These are phyloP conservation scores for Schlechtendalia chinensis DNA, from an alignment of 1,140 invertebrate genomes.

Conservation along the genomic window DNA sequence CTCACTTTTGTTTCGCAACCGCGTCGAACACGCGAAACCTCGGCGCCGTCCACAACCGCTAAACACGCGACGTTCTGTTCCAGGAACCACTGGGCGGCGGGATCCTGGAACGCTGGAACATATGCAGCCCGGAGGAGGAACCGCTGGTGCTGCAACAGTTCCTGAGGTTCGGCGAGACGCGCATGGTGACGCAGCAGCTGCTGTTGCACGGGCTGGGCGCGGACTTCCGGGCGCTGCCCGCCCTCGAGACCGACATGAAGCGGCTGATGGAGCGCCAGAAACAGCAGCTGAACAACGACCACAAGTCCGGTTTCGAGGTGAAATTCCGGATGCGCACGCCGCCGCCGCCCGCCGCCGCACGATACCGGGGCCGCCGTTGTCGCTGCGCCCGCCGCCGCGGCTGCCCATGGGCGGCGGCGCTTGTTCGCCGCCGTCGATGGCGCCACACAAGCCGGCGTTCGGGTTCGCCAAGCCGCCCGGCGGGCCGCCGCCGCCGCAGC, in stretches of 20 bases:
- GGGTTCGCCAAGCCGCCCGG: constrained; percentile 57
- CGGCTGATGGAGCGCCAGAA: constrained; percentile 52
- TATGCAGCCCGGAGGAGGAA: constrained; percentile 80
- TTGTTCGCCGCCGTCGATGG: constrained; percentile 11
- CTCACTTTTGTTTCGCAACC: no score
- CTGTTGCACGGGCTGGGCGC: constrained; percentile 59
- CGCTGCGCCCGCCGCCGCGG: neutral
- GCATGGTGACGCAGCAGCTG: constrained; percentile 76
- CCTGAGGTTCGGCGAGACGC: constrained; percentile 78
- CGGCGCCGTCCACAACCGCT: no score
- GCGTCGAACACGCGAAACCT: no score
- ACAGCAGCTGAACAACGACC: constrained; percentile 27
- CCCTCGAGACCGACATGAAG: constrained; percentile 62
- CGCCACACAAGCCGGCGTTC: constrained; percentile 53
- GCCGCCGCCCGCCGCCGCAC: constrained; percentile 41
- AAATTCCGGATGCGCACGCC: constrained; percentile 44
- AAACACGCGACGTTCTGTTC: no score
- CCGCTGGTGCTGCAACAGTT: constrained; percentile 83
- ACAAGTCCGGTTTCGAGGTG: neutral
- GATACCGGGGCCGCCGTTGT: constrained; percentile 47
- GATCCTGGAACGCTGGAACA: constrained; percentile 77
- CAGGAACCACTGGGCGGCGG: constrained; percentile 69
- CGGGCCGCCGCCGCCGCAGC: constrained; percentile 59
- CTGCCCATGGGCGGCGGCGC: neutral
- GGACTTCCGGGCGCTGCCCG: constrained; percentile 54